Percentiles rank a stretch among this genome's conserved stretches.
Conservation (phyloP, 2,113 vertebrate species). For the Stercorarius parasiticus region DNA sequence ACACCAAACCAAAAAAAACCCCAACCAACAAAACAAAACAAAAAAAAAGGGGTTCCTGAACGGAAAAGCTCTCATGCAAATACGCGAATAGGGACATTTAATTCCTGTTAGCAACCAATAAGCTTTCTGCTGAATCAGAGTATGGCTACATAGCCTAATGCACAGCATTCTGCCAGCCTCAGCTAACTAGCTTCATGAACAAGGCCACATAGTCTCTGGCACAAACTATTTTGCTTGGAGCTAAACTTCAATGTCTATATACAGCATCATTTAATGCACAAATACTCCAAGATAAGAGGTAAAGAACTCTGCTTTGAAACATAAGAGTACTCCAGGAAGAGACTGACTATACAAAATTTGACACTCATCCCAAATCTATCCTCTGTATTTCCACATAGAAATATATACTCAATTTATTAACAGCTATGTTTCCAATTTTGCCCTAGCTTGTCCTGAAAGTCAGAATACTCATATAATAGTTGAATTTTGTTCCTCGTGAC, state of each 20-base stretch:
- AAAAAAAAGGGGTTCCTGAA: not conserved
- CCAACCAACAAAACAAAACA: not conserved
- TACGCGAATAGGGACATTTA: not conserved
- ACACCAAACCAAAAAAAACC: not conserved
- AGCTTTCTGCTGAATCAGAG: not conserved
- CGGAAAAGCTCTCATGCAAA: not conserved
- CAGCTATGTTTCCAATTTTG: not conserved
- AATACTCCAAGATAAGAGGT: not conserved
- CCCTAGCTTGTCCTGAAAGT: not conserved
- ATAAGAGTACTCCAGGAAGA: not conserved
- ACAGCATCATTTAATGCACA: not conserved
- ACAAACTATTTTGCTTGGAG: not conserved
- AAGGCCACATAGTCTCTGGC: accelerated
- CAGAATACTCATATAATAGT: not conserved
- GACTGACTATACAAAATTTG: not conserved
- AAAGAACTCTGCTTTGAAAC: not conserved
- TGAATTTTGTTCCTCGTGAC: not conserved
- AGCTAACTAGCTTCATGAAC: not conserved
- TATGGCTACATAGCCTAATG: not conserved
- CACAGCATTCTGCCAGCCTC: not conserved
- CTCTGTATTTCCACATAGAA: not conserved
- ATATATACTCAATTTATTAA: not conserved
- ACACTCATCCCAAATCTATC: not conserved
- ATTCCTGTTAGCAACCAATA: not conserved
- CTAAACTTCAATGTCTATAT: not conserved